Percentiles rank a stretch among this genome's conserved stretches.
phyloP scores from a whole-genome alignment of 2,113 vertebrate genomes.

The Petroica traversi region DNA sequence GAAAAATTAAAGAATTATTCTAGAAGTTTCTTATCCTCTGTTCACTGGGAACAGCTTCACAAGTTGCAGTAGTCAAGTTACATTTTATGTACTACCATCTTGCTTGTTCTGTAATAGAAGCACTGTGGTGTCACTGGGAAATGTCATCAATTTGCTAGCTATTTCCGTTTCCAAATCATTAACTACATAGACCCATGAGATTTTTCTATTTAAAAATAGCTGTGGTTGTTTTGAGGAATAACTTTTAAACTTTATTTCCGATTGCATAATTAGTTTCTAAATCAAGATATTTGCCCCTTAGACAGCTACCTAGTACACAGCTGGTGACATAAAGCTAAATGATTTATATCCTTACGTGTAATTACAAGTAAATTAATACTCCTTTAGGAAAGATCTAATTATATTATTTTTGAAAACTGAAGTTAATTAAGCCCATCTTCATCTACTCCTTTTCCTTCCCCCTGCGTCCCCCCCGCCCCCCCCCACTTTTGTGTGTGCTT shows the following conservation, averaged over 20 bases:
- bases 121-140: neutral
- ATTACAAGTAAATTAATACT: slow-evolving; percentile 8
- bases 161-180: neutral
- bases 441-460: neutral
- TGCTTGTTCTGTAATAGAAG: neutral
- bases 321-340: slow-evolving; percentile 40
- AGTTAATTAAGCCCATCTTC: slow-evolving; percentile 17
- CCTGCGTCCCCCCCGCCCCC: too few species aligned
- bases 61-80: neutral
- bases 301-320: neutral
- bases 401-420: neutral
- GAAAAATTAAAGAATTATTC: neutral
- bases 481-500: neutral
- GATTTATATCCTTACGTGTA: slow-evolving; percentile 43
- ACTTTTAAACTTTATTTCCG: slow-evolving; percentile 29
- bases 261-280: slow-evolving; percentile 58
- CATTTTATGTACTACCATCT: neutral
- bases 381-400: slow-evolving; percentile 23
- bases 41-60: neutral
- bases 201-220: neutral
- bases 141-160: neutral
- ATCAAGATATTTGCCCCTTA: slow-evolving; percentile 9
- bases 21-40: neutral
- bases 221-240: neutral
- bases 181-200: neutral